Percentiles rank a stretch among this genome's conserved stretches.
These are phyloP conservation scores for Pterocles orientalis DNA, from an alignment of 2,113 vertebrate species.

Conservation along the genomic window DNA sequence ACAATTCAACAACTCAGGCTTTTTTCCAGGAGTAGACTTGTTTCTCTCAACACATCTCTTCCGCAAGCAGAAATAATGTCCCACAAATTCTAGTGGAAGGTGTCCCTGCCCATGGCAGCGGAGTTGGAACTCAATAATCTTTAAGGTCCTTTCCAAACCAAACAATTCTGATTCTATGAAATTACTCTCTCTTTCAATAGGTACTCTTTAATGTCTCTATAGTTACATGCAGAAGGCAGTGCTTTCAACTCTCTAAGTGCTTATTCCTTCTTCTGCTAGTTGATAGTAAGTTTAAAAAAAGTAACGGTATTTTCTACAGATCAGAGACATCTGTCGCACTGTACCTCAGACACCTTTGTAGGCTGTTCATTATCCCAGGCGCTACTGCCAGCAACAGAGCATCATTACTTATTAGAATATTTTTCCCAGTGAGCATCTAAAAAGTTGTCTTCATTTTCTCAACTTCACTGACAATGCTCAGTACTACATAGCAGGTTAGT, in stretches of 20 bases:
- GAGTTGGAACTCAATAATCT: too few relatives aligned
- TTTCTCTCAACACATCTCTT: not conserved
- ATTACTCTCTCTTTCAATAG: not conserved
- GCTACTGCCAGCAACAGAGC: not conserved
- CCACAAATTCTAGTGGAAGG: not conserved
- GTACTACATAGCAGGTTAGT: not conserved
- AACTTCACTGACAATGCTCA: not conserved
- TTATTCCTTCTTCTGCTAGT: not conserved
- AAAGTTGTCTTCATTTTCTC: not conserved
- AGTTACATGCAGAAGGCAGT: not conserved
- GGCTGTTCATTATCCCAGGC: not conserved
- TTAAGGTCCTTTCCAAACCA: too few relatives aligned
- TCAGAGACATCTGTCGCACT: not conserved
- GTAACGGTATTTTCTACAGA: not conserved
- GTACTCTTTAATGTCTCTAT: not conserved
- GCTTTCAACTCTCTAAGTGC: not conserved
- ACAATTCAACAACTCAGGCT: not conserved
- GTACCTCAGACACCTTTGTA: not conserved
- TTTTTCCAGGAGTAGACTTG: not conserved
- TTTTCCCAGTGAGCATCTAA: not conserved
- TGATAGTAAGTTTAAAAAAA: not conserved
- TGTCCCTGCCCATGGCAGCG: too few relatives aligned
- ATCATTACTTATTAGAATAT: not conserved
- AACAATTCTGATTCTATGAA: too few relatives aligned
- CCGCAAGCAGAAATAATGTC: not conserved